Percentiles rank a stretch among this genome's conserved stretches.
phyloP scores from a whole-genome alignment of 2,113 vertebrate genomes.

The Alethe diademata region DNA sequence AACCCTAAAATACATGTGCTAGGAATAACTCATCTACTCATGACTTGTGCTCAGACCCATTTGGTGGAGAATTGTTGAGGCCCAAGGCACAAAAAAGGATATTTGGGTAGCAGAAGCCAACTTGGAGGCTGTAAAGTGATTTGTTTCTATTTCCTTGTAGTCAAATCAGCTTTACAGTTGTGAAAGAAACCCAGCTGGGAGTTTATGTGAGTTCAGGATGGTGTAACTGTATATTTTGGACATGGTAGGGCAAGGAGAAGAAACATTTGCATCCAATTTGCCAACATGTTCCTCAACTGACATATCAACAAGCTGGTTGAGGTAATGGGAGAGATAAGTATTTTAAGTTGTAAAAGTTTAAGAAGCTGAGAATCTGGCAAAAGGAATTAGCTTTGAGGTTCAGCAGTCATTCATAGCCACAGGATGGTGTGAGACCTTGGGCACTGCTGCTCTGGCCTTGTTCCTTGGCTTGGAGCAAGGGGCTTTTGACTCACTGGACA shows the following conservation, averaged over 20 bases:
- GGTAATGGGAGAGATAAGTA: conserved; percentile 51
- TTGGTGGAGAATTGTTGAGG: background rate
- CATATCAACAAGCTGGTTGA: conserved; percentile 21
- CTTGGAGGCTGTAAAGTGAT: conserved; percentile 39
- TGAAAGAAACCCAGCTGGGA: conserved; percentile 28
- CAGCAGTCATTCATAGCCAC: background rate
- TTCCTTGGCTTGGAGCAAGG: background rate
- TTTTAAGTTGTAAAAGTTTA: conserved; percentile 12
- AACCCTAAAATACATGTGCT: background rate
- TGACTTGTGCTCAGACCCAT: background rate
- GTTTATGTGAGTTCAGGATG: conserved; percentile 21
- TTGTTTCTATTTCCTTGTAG: conserved; percentile 47
- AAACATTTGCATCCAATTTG: conserved; percentile 25
- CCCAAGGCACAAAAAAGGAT: conserved; percentile 32
- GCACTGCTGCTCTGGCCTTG: background rate
- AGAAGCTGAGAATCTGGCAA: conserved; percentile 27
- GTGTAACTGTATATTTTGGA: conserved; percentile 40
- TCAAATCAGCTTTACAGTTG: conserved; percentile 21
- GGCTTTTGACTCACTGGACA: background rate
- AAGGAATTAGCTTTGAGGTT: conserved; percentile 5
- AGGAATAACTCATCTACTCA: background rate
- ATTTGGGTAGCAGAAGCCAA: conserved; percentile 44
- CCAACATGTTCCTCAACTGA: conserved; percentile 4
- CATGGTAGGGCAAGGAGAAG: background rate
- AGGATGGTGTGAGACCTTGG: background rate